Conservation (phyloP, 2,113 vertebrate genomes). For the Gasterosteus aculeatus region DNA sequence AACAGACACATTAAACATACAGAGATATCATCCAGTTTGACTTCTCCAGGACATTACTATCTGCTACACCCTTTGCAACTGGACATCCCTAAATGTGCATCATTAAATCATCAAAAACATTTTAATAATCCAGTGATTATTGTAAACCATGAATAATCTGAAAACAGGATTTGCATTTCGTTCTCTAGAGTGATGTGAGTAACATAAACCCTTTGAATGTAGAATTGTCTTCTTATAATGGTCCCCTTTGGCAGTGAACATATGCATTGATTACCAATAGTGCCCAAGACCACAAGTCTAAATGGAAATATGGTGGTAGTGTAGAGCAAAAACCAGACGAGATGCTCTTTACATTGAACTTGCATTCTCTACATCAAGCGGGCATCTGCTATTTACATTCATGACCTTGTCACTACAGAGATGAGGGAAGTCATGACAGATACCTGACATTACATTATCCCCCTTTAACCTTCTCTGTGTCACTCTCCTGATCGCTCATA, state of each 20-base stretch:
- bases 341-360: conserved; percentile 55
- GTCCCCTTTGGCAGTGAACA: not conserved
- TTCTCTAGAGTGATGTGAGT: not conserved
- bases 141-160: not conserved
- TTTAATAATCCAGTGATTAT: not conserved
- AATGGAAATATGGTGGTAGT: not conserved
- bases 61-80: not conserved
- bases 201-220: conserved; percentile 2
- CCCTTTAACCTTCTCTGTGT: conserved; percentile 70
- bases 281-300: not conserved
- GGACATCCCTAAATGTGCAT: not conserved
- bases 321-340: conserved; percentile 16
- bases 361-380: conserved; percentile 55
- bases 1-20: not conserved
- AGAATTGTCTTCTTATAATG: not conserved
- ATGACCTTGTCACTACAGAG: conserved; percentile 72
- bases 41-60: not conserved
- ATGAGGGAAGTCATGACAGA: conserved; percentile 77
- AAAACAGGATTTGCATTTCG: not conserved
- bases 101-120: not conserved
- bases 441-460: conserved; percentile 76
- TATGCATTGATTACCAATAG: not conserved
- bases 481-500: conserved; percentile 46
- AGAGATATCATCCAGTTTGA: not conserved
- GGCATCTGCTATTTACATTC: conserved; percentile 73